phyloP scores from a whole-genome alignment of 64 coral and sea anemone genomes.

The Actinia tenebrosa region DNA sequence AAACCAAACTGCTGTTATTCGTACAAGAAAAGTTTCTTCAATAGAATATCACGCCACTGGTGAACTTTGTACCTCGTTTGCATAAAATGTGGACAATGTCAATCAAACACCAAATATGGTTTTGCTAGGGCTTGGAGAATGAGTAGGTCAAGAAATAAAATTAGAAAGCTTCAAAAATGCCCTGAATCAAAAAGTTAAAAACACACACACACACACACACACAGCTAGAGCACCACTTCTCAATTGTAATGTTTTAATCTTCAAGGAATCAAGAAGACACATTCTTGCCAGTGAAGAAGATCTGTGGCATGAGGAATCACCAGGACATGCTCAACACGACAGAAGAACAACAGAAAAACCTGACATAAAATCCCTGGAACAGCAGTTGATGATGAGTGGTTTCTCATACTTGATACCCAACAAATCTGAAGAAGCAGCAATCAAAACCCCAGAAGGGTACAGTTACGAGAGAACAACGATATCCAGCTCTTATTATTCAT shows the following conservation, averaged over 20 bases:
- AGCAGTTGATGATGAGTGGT: slow-evolving; percentile 21
- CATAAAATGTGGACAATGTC: too few species aligned
- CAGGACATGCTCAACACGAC: neutral
- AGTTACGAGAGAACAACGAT: slow-evolving; percentile 26
- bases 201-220: too few species aligned
- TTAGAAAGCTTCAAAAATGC: too few species aligned
- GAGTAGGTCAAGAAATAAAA: too few species aligned
- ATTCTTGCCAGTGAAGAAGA: neutral
- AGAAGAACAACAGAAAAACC: neutral
- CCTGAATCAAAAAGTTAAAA: too few species aligned
- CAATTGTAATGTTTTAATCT: neutral
- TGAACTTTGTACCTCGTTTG: too few species aligned
- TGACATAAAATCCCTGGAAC: slow-evolving; percentile 11
- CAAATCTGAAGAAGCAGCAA: neutral
- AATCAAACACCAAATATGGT: too few species aligned
- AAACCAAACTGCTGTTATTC: too few species aligned
- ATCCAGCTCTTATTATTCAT: slow-evolving; percentile 17
- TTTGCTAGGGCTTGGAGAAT: too few species aligned
- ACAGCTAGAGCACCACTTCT: neutral
- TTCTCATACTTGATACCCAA: slow-evolving; percentile 12
- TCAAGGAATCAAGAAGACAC: neutral
- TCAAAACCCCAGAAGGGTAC: slow-evolving; percentile 6
- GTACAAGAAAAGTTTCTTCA: too few species aligned
- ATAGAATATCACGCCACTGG: too few species aligned
- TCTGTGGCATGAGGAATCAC: slow-evolving; percentile 1